phyloP scores from a whole-genome alignment of 2,888 invertebrate species.

The Leptinotarsa rubiginosa region DNA sequence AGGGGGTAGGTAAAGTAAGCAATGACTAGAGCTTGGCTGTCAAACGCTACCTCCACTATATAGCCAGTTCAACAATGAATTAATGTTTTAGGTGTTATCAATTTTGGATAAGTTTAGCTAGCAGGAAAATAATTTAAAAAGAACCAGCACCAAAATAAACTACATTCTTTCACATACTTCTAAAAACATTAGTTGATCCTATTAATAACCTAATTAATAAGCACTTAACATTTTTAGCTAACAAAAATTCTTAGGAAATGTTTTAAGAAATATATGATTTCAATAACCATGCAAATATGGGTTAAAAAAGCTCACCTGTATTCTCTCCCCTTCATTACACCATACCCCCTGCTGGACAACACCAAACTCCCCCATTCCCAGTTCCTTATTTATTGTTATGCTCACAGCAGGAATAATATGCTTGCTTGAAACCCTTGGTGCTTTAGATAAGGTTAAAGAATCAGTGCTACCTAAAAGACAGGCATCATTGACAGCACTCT shows the following conservation, averaged over 20 bases:
- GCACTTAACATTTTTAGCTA: no score
- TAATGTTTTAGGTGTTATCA: no score
- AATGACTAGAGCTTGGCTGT: no score
- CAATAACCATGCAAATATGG: conserved; percentile 6
- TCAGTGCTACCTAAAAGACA: conserved; percentile 58
- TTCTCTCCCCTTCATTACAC: conserved; percentile 93
- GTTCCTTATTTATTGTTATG: conserved; percentile 92
- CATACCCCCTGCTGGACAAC: conserved; percentile 98
- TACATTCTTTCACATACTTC: conserved; percentile 1
- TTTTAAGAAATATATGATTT: neutral
- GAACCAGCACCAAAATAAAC: neutral
- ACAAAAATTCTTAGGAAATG: no score
- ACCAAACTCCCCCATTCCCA: conserved; percentile 98
- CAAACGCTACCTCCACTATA: no score
- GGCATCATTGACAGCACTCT: conserved; percentile 58
- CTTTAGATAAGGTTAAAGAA: conserved; percentile 63
- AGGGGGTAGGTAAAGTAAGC: no score
- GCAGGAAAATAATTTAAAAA: neutral
- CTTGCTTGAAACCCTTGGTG: conserved; percentile 80
- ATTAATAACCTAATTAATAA: neutral
- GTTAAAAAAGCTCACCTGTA: conserved; percentile 62
- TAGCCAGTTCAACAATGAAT: no score
- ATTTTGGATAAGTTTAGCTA: no score
- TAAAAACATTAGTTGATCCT: neutral
- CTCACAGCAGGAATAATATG: conserved; percentile 88